phyloP scores from a whole-genome alignment of 2,888 invertebrate genomes.

The Stegophylla sp. region DNA sequence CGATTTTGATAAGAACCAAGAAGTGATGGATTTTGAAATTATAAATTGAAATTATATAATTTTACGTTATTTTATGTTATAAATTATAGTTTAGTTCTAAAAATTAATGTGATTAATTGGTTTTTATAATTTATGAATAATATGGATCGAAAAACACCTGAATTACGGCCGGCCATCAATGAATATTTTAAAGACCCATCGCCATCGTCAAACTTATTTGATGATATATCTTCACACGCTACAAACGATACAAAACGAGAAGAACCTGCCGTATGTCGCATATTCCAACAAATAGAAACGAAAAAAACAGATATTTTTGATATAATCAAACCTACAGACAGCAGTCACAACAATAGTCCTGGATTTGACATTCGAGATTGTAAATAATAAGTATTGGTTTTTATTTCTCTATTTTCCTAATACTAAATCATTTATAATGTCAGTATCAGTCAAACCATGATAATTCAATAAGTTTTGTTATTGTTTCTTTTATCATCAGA shows the following conservation, averaged over 20 bases:
- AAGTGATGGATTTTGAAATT: background rate
- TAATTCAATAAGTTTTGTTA: too few species aligned
- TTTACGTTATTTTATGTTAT: too few species aligned
- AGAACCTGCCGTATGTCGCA: constrained; percentile 67
- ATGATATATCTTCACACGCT: constrained; percentile 62
- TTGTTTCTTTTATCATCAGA: too few species aligned
- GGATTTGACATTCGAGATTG: constrained; percentile 31
- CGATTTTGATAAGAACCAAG: constrained; percentile 11
- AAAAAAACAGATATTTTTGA: constrained; percentile 51
- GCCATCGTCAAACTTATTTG: constrained; percentile 62
- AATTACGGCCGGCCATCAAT: constrained; percentile 52
- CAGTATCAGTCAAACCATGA: too few species aligned
- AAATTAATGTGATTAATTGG: background rate
- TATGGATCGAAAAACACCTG: constrained; percentile 48
- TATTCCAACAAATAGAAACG: constrained; percentile 61
- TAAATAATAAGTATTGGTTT: too few species aligned
- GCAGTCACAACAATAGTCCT: background rate
- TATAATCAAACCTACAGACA: constrained; percentile 32
- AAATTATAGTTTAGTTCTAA: background rate
- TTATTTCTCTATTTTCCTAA: too few species aligned
- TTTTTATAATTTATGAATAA: background rate
- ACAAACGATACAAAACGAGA: constrained; percentile 61
- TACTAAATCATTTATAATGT: too few species aligned
- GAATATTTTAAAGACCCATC: constrained; percentile 60
- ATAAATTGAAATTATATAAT: too few species aligned